A percentile compares a stretch with the other conserved stretches of the same genome.
Evolutionary conservation across 2,888 invertebrate genomes (phyloP).

Genomic region (Oeneis ivallda): DNA sequence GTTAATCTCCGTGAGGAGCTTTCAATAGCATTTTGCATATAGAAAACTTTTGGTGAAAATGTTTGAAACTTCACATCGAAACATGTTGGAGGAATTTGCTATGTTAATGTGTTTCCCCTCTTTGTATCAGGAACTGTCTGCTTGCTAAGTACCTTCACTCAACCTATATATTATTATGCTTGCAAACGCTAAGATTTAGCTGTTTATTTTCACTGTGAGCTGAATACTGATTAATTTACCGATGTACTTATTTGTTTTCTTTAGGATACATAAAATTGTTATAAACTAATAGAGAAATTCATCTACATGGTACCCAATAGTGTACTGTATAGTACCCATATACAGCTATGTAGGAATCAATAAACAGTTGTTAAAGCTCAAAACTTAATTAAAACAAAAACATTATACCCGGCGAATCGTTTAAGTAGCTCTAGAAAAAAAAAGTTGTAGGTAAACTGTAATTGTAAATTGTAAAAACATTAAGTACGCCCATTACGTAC

Average conservation of each 20-base stretch:
- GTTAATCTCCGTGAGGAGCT: conserved; percentile 76
- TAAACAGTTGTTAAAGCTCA: too few species aligned
- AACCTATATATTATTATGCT: background rate
- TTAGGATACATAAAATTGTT: too few species aligned
- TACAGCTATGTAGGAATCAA: too few species aligned
- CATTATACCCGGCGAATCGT: too few species aligned
- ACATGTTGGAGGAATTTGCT: conserved; percentile 63
- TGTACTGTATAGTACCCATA: too few species aligned
- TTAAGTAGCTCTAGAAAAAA: too few species aligned
- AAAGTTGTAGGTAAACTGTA: too few species aligned
- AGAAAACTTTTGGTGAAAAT: conserved; percentile 77
- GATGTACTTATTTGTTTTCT: background rate
- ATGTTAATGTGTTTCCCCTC: conserved; percentile 77
- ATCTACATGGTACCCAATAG: too few species aligned
- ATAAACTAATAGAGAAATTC: too few species aligned
- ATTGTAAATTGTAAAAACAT: conserved; percentile 5
- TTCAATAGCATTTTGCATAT: conserved; percentile 76
- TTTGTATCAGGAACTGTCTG: conserved; percentile 70
- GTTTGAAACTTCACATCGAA: conserved; percentile 71
- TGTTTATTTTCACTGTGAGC: conserved; percentile 18
- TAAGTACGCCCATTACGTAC: background rate
- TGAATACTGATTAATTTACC: background rate
- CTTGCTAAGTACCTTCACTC: conserved; percentile 54
- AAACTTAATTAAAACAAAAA: too few species aligned
- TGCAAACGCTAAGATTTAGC: conserved; percentile 40